A percentile compares a stretch with the other conserved stretches of the same genome.
Conservation (phyloP, 2,113 vertebrate species). For the Solenodon paradoxus region DNA sequence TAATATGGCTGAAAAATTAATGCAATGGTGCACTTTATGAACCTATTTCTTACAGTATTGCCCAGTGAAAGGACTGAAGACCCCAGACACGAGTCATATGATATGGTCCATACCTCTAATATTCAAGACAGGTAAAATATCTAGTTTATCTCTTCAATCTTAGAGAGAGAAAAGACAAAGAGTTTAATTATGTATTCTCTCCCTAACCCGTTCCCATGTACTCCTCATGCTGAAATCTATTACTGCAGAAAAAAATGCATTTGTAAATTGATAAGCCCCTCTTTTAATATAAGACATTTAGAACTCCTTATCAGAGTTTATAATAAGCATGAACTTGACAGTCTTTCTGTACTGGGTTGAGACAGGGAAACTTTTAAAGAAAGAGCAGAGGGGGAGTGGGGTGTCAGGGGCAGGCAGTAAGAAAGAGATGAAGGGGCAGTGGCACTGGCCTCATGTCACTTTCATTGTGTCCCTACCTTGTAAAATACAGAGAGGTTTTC, state of each 20-base stretch:
- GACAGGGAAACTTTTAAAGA: neutral
- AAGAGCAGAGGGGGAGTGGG: neutral
- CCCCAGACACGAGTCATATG: neutral
- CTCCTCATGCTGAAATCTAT: neutral
- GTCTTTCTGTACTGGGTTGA: neutral
- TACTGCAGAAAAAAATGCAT: neutral
- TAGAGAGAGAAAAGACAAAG: neutral
- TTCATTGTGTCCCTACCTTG: neutral
- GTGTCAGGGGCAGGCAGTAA: neutral
- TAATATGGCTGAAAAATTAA: neutral
- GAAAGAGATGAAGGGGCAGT: neutral
- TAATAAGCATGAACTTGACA: neutral
- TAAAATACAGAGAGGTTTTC: neutral
- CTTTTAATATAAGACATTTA: neutral
- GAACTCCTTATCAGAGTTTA: neutral
- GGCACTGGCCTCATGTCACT: neutral
- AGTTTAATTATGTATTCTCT: neutral
- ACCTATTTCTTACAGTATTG: neutral
- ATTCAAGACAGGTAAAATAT: neutral
- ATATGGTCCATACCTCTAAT: neutral
- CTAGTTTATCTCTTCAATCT: neutral
- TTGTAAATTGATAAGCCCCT: neutral
- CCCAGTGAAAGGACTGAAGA: neutral
- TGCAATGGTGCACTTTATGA: neutral
- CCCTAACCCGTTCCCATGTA: neutral